These are phyloP conservation scores for Aphelocoma californica DNA, from an alignment of 2,797 vertebrate species.

Conservation along the genomic window DNA sequence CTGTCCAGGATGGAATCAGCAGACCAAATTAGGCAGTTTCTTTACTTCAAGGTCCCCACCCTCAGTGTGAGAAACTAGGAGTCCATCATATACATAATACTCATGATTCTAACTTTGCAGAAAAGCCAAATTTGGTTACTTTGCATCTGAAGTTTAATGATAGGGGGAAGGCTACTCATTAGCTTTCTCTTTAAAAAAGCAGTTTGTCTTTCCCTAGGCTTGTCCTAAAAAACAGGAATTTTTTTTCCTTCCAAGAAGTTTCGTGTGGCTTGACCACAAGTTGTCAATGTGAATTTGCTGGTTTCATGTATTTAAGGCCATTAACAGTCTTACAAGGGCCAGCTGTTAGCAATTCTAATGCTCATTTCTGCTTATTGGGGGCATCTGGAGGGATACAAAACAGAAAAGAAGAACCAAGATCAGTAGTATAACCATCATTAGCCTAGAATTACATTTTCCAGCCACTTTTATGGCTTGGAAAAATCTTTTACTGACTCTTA, in stretches of 20 bases:
- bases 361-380: background rate
- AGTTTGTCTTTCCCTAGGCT: background rate
- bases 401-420: background rate
- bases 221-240: background rate
- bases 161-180: background rate
- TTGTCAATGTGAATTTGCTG: background rate
- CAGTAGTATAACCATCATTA: background rate
- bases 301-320: background rate
- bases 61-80: background rate
- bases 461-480: background rate
- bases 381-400: background rate
- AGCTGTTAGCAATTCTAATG: background rate
- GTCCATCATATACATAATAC: too few species aligned
- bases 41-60: background rate
- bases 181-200: constrained; percentile 2
- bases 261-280: background rate
- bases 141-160: background rate
- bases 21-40: background rate
- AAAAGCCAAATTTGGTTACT: background rate
- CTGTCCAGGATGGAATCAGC: background rate
- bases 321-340: background rate
- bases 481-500: background rate
- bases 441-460: background rate
- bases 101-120: background rate
- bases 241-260: background rate